Base-by-base conservation (phyloP, 2,888 invertebrate genomes). In the Heliconius ismenius region DNA sequence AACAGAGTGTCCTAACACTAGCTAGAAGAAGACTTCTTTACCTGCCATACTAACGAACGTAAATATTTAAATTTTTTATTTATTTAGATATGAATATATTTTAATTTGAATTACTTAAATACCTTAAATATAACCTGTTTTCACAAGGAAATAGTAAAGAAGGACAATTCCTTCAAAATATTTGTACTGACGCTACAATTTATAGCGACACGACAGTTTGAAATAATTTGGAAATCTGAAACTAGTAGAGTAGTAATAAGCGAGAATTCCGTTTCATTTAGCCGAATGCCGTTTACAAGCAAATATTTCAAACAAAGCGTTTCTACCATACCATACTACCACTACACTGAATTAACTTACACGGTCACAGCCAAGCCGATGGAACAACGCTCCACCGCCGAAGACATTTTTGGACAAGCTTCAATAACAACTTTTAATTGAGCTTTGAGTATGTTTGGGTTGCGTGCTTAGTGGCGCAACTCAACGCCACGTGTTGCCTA, bases 221-320 rank as follows among this genome's bases (percentile, higher is more conserved):
- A 62, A 69, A 69, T 70, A 32, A 54, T 75, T 69, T 63, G 43
- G 43, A 39, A 60, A 69, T 28, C 28, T 36, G 69, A 15, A 39
- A 67, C 26, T 60, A 62, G 69, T 69, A 26, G 21, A 58, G 21
- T 60, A 62, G 69, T 69, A 63, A 62, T 75, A 75, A 49, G 62
- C 43, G 67, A 70, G 75, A 70, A 75, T 43, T 73, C 62, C 73
- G 18, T 54, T 75, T 75, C 60, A 70, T 75, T 63, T 32, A 75
- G 54, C 49, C 65, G 69, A 62, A 75, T 75, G 49, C 68, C 70
- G 58, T 49, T 60, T 75, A 67, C 26, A 39, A 75, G 74, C 49
- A 54, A 75, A 60, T 60, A 68, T 68, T 68, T 75, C 39, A 68
- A 75, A 60, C 74, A 75, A 75, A 68, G 60, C 58, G 60, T 67